A percentile compares a stretch with the other conserved stretches of the same genome.
These are phyloP conservation scores for Thymallus thymallus DNA, from an alignment of 2,113 vertebrate genomes.

Conservation along the genomic window DNA sequence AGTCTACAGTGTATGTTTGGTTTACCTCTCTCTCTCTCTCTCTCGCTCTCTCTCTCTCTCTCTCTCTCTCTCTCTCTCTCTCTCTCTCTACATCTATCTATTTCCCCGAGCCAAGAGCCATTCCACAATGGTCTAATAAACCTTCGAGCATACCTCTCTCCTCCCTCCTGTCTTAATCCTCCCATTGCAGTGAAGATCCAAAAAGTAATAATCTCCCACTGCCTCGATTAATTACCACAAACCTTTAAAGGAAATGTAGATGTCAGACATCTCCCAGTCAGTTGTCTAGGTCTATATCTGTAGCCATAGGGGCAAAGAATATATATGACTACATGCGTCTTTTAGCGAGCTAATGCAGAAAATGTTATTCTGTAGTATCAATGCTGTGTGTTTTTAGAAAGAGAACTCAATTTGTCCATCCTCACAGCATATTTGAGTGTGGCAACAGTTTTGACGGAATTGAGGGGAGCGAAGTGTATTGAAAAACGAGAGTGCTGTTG, in stretches of 20 bases:
- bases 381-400: background rate
- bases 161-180: too few species aligned
- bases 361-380: background rate
- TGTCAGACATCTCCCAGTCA: background rate
- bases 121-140: conserved; percentile 55
- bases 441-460: conserved; percentile 65
- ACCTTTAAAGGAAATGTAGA: too few species aligned
- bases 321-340: too few species aligned
- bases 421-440: background rate
- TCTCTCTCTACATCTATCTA: background rate
- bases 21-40: too few species aligned
- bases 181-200: too few species aligned
- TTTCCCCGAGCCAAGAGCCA: conserved; percentile 57
- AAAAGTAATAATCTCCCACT: too few species aligned
- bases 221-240: too few species aligned
- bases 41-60: too few species aligned
- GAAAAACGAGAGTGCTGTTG: conserved; percentile 52
- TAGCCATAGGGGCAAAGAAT: background rate
- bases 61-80: too few species aligned
- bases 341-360: too few species aligned
- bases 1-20: too few species aligned
- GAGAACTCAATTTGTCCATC: background rate
- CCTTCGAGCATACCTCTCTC: conserved; percentile 36
- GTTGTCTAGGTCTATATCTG: too few species aligned
- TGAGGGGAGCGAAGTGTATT: conserved; percentile 51